Conservation (phyloP, 2,888 invertebrate species). For the Eristalinus aeneus region DNA sequence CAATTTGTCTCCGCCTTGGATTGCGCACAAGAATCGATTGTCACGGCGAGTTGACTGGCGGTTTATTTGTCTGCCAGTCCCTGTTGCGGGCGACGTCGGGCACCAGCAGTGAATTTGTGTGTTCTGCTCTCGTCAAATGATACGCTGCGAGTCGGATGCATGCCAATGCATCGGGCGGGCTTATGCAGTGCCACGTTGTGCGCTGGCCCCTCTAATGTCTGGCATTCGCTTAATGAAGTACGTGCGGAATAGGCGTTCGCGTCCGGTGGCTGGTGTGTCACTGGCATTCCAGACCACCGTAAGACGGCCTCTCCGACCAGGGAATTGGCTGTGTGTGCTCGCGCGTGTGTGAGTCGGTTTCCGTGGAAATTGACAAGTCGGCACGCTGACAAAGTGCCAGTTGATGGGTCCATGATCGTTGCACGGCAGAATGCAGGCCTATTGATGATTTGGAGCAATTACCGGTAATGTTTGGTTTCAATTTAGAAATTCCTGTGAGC, state of each 20-base stretch:
- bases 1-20: constrained; percentile 55
- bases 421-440: constrained; percentile 38
- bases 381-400: constrained; percentile 60
- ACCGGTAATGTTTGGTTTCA: constrained; percentile 58
- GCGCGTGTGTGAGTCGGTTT: not conserved
- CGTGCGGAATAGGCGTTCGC: constrained; percentile 52
- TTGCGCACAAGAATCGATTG: constrained; percentile 56
- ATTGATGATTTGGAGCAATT: constrained; percentile 67
- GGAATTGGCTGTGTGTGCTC: not conserved
- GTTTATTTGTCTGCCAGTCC: constrained; percentile 18
- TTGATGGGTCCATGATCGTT: constrained; percentile 52
- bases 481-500: constrained; percentile 43
- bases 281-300: constrained; percentile 58
- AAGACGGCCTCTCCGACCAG: not conserved
- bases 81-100: not conserved
- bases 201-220: constrained; percentile 44
- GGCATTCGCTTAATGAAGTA: constrained; percentile 65
- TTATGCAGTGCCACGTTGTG: constrained; percentile 17
- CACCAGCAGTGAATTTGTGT: constrained; percentile 4
- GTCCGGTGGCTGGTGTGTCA: constrained; percentile 42
- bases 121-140: constrained; percentile 47
- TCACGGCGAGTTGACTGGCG: constrained; percentile 8
- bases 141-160: constrained; percentile 15
- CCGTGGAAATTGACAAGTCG: constrained; percentile 25
- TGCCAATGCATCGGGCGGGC: constrained; percentile 51